Conservation (phyloP, 1,140 invertebrate genomes). For the Eufriesea mexicana region DNA sequence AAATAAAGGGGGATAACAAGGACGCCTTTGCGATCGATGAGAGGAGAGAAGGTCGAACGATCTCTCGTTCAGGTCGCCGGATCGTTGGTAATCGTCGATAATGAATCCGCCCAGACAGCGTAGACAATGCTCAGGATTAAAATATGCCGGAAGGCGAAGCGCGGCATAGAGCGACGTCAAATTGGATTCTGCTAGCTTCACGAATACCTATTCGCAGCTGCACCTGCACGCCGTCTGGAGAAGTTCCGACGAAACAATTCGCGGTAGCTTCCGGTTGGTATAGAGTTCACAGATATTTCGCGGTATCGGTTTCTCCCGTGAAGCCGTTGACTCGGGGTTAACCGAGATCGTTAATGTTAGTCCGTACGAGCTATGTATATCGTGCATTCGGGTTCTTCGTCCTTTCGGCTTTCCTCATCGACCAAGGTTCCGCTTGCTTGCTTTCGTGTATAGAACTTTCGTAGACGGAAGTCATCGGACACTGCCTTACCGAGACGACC, state of each 20-base stretch:
- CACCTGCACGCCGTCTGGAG: slow-evolving; percentile 36
- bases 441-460: neutral
- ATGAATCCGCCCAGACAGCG: slow-evolving; percentile 30
- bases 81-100: slow-evolving; percentile 24
- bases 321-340: slow-evolving; percentile 50
- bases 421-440: too few species aligned
- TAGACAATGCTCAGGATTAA: slow-evolving; percentile 52
- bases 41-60: neutral
- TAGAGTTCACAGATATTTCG: slow-evolving; percentile 65
- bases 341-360: slow-evolving; percentile 60
- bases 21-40: neutral
- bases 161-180: slow-evolving; percentile 15
- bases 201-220: slow-evolving; percentile 49
- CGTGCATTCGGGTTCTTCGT: slow-evolving; percentile 16
- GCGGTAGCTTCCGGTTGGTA: slow-evolving; percentile 47
- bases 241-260: slow-evolving; percentile 63
- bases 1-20: neutral
- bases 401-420: neutral
- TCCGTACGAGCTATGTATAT: slow-evolving; percentile 35
- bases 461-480: neutral
- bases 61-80: neutral
- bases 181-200: slow-evolving; percentile 51
- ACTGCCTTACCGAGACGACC: neutral
- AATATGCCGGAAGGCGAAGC: slow-evolving; percentile 44
- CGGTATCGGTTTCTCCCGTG: slow-evolving; percentile 52